phyloP scores from a whole-genome alignment of 2,797 vertebrate species.

The Ficedula albicollis region DNA sequence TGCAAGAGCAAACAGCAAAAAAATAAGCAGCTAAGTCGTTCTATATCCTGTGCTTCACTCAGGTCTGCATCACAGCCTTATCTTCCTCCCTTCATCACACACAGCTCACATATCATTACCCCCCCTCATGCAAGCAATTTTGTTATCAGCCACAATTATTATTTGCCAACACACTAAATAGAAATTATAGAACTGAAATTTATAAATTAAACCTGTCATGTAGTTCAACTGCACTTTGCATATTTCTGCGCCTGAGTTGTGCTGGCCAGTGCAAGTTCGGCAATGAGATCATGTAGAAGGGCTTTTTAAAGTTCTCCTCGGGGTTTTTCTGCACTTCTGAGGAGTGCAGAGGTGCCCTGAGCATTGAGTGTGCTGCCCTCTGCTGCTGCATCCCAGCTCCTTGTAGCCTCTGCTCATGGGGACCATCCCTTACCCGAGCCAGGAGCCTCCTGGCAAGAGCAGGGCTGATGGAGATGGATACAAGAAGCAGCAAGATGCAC shows the following conservation, averaged over 20 bases:
- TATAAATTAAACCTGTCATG: not conserved
- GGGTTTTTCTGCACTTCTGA: not conserved
- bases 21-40: not conserved
- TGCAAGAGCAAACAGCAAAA: not conserved
- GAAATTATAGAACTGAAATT: not conserved
- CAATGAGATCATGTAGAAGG: not conserved
- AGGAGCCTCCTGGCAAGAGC: not conserved
- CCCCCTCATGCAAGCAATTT: not conserved
- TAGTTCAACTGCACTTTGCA: not conserved
- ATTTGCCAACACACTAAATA: not conserved
- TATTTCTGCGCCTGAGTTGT: not conserved
- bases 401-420: not conserved
- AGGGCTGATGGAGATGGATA: not conserved
- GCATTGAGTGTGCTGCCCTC: slow-evolving; percentile 65
- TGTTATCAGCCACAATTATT: not conserved
- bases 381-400: not conserved
- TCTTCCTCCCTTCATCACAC: not conserved
- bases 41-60: not conserved
- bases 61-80: not conserved
- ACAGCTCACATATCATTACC: not conserved
- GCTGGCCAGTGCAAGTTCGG: not conserved
- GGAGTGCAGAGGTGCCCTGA: not conserved
- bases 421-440: not conserved
- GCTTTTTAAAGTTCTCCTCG: not conserved
- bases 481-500: not conserved